Evolutionary conservation across 2,113 vertebrate species (phyloP), one percentile per base, ranked within the genome.

Genomic region (Indri indri): DNA sequence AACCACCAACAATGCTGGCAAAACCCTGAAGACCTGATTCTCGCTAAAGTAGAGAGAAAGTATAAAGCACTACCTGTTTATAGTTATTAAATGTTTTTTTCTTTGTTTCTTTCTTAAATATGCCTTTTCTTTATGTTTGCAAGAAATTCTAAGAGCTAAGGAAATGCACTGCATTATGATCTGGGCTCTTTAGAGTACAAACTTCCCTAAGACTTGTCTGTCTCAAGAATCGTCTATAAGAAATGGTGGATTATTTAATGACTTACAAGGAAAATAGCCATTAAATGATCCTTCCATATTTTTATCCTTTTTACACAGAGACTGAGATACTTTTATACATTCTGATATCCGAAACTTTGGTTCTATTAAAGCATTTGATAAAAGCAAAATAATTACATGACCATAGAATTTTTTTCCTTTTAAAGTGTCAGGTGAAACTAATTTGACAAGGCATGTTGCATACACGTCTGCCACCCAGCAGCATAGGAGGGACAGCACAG

Each of bases 291-390:
- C 70, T 79, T 88, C 94, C 45, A 59, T 73, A 52, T 76, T 59
- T 77, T 71, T 40, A 80, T 34, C 71, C 47, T 85, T 93, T 93
- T 92, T 17, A 65, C 52, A 94, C n/a, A 96, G 82, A 95, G 82
- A 68, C 47, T 61, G 76, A 97, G 80, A 95, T 37, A 79, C 66
- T 89, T 81, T 50, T 23, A 77, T 90, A 97, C 82, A 98, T 97
- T 96, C 88, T 59, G 84, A 54, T 73, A 97, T 84, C 88, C 87
- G 81, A 94, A 96, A 97, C 97, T 98, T 98, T 98, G 98, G 97
- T 97, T 97, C 93, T 94, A 63, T 93, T 68, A 85, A 95, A 97
- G 95, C 88, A 86, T 80, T 73, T 79, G 40, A 93, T 63, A 74
- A 68, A 95, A 94, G 70, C 73, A 96, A 96, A 96, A 87, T 87